Base-by-base conservation (phyloP, 1,140 invertebrate species). In the Conus ventricosus region DNA sequence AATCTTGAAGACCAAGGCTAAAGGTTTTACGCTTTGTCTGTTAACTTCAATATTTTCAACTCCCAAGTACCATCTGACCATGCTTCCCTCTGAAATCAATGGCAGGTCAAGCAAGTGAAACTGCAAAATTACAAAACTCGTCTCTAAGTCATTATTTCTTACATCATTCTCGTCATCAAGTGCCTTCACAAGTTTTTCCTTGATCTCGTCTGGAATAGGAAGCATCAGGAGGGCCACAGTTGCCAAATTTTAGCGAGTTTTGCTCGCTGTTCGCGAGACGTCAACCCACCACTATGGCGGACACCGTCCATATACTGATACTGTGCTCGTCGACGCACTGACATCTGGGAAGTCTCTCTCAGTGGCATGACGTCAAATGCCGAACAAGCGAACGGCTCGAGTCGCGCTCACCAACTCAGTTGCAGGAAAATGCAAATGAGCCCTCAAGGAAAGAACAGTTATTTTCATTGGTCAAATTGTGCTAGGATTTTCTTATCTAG, bases 91-190 rank as follows among this genome's bases (percentile, higher is more conserved):
- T 71, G 67, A 71, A 63, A 71, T 23, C 51, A 87, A 13, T 78
- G 51, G 85, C 71, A 80, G 71, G 85, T 71, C 85, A 87, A 71
- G 27, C 75, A 54, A 87, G n/a, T 75, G 27, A 57, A 75, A 87
- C 51, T 55, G 53, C 85, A 78, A 87, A 87, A 87, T 78, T 87
- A 78, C 53, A 87, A 78, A 87, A 87, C 5, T 78, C 71, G 6
- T 57, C 53, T 78, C 4, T 20, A 81, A 87, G 51, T 13, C 75
- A 27, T 87, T 89, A 90, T 91, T 91, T 92, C 96, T 96, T 96
- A 96, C 96, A 96, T 96, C 96, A 95, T 96, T 96, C 92, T 96
- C 96, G 92, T 95, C 95, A 95, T 96, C 96, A 93, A 96, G 95
- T 93, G 96, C 96, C 95, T 95, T 95, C 93, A 96, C 95, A 95